phyloP scores from a whole-genome alignment of 2,113 vertebrate genomes.

The Microtus montanus region DNA sequence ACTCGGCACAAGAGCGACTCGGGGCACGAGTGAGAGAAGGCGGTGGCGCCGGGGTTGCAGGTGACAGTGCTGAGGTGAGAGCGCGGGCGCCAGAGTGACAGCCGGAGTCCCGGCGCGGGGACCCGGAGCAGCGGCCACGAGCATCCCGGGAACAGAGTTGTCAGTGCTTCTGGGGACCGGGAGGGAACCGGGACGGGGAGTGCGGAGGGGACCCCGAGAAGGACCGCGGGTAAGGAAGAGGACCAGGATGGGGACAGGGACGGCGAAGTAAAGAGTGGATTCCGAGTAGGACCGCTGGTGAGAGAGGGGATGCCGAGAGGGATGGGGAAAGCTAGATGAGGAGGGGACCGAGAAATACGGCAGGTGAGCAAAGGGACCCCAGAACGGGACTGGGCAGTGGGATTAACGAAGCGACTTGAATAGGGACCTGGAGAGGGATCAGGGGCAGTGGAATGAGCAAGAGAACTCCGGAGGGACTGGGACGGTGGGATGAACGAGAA shows the following conservation, averaged over 20 bases:
- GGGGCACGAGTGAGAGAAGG: constrained; percentile 72
- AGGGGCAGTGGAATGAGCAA: not conserved
- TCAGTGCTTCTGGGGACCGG: not conserved
- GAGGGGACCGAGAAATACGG: not conserved
- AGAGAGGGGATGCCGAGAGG: not conserved
- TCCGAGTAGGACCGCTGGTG: not conserved
- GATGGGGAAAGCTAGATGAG: no score
- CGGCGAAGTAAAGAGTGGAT: not conserved
- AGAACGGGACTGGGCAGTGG: not conserved
- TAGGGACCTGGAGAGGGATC: not conserved
- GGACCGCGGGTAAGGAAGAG: not conserved
- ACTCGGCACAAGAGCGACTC: constrained; percentile 39
- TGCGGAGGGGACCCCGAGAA: not conserved
- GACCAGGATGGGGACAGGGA: not conserved
- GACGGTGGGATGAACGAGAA: no score
- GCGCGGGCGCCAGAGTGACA: not conserved
- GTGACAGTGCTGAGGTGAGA: not conserved
- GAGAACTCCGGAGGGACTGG: not conserved
- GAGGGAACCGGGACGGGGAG: not conserved
- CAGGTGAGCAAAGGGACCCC: not conserved
- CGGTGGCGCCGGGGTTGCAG: constrained; percentile 38
- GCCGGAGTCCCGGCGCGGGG: not conserved
- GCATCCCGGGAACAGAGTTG: not conserved
- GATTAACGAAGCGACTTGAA: not conserved
- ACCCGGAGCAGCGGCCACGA: not conserved